Percentiles rank a stretch among this genome's conserved stretches.
phyloP scores from a whole-genome alignment of 1,140 invertebrate species.

The Drosophila orena region DNA sequence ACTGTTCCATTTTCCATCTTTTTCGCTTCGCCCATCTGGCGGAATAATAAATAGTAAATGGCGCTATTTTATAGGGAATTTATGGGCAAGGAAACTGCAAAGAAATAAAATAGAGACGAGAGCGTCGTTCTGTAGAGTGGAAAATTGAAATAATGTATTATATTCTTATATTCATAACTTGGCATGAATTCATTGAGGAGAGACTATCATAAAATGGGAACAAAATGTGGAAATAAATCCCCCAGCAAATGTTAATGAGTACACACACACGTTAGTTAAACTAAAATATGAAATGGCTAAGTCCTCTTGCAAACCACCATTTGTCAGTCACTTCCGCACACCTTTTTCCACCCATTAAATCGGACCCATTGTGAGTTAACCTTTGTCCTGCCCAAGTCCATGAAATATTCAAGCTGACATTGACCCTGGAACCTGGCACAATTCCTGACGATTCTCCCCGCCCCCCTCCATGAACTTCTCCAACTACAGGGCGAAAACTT shows the following conservation, averaged over 20 bases:
- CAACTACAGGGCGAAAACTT: slow-evolving; percentile 15
- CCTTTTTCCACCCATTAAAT: slow-evolving; percentile 32
- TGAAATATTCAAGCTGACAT: slow-evolving; percentile 33
- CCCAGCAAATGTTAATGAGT: no score
- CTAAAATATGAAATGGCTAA: no score
- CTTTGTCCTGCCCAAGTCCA: slow-evolving; percentile 4
- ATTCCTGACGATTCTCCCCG: not conserved
- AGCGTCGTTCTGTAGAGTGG: slow-evolving; percentile 1
- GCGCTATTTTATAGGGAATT: slow-evolving; percentile 70
- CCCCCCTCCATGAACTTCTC: slow-evolving; percentile 4
- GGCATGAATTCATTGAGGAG: not conserved
- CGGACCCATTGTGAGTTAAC: slow-evolving; percentile 2
- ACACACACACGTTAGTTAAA: no score
- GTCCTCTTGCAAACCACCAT: no score
- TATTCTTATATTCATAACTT: no score
- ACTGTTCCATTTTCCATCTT: not conserved
- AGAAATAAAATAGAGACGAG: slow-evolving; percentile 38
- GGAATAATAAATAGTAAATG: slow-evolving; percentile 73
- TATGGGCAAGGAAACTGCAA: slow-evolving; percentile 53
- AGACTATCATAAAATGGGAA: no score
- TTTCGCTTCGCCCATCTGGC: slow-evolving; percentile 11
- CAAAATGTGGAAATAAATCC: no score
- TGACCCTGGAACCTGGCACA: slow-evolving; percentile 12
- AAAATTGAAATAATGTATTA: slow-evolving; percentile 21
- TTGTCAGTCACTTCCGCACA: slow-evolving; percentile 23